Evolutionary conservation across 2,113 vertebrate species (phyloP).

Genomic region (Leptobrachium leishanense): DNA sequence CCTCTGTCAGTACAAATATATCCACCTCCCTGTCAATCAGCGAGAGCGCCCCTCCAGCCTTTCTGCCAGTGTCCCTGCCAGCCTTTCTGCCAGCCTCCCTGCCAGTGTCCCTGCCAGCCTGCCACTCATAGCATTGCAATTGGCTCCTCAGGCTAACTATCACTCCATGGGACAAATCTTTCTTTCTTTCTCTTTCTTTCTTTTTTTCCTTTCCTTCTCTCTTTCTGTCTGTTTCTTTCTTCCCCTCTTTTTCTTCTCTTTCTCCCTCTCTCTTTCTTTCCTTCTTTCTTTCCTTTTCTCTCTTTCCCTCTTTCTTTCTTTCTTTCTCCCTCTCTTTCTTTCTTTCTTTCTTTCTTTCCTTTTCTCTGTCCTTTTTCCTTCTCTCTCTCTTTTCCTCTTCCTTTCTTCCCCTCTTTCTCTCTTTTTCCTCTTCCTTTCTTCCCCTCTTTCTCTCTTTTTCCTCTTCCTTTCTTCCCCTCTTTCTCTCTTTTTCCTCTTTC

Average conservation of each 20-base stretch:
- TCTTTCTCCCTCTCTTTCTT: neutral
- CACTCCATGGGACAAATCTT: neutral
- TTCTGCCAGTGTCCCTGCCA: too few species aligned
- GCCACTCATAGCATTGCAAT: too few species aligned
- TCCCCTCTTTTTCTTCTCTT: neutral
- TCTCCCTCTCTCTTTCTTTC: neutral
- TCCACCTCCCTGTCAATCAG: too few species aligned
- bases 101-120: too few species aligned
- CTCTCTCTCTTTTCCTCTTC: neutral
- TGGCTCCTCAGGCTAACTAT: too few species aligned
- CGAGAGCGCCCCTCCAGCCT: too few species aligned
- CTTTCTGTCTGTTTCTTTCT: neutral
- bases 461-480: neutral
- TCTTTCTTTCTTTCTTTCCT: neutral
- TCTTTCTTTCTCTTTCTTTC: neutral
- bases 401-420: neutral
- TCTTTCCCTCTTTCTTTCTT: neutral
- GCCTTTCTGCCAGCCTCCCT: neutral
- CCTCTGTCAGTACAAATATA: too few species aligned
- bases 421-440: neutral
- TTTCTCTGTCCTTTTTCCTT: neutral
- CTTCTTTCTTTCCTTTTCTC: neutral
- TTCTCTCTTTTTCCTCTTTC: neutral
- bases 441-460: neutral
- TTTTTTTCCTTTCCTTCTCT: too few species aligned